Evolutionary conservation across 23 tunicate genomes (phyloP).

Genomic region (Styela clava): DNA sequence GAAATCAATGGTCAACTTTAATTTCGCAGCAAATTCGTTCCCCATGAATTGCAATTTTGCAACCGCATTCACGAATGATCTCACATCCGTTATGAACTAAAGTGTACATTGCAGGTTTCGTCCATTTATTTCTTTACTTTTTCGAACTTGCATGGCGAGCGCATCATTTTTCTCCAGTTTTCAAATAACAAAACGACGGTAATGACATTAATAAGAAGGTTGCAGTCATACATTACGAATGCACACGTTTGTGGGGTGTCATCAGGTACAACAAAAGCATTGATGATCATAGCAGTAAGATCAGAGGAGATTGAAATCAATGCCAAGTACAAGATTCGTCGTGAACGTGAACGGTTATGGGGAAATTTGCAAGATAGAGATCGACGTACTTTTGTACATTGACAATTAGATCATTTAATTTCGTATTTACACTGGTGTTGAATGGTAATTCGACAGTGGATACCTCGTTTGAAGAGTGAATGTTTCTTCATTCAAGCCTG

Average conservation of each 20-base stretch:
- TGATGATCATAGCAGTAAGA: background rate
- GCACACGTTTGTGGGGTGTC: slow-evolving; percentile 15
- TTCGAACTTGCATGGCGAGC: background rate
- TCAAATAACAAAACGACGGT: background rate
- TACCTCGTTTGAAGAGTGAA: background rate
- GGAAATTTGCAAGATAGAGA: background rate
- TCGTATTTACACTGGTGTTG: background rate
- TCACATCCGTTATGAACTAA: too few species aligned
- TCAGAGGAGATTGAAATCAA: background rate
- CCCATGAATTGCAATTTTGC: too few species aligned
- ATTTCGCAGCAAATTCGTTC: too few species aligned
- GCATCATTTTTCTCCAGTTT: slow-evolving; percentile 1
- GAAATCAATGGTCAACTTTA: too few species aligned
- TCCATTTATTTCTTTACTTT: too few species aligned
- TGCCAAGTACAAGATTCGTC: background rate
- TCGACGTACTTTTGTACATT: background rate
- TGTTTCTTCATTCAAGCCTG: background rate
- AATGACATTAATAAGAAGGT: background rate
- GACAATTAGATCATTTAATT: background rate
- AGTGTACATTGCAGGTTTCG: too few species aligned
- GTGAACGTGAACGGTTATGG: background rate
- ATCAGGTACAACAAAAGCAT: slow-evolving; percentile 4
- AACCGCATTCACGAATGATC: too few species aligned
- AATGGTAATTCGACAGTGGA: background rate
- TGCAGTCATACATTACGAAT: background rate